Evolutionary conservation across 2,797 vertebrate genomes (phyloP).

Genomic region (Chaetodon trifasciatus): DNA sequence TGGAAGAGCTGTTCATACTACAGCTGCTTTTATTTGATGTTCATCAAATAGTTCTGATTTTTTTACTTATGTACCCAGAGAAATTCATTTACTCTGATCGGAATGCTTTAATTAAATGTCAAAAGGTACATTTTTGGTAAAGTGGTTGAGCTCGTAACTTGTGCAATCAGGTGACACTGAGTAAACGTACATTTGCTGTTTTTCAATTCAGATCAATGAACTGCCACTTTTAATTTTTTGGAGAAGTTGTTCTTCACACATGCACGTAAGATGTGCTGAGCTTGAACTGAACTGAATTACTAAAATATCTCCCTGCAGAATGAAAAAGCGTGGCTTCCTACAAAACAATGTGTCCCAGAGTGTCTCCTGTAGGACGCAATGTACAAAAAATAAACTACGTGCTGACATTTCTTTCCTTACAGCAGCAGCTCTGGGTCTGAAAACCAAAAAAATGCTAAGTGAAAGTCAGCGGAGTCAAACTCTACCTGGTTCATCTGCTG

Average conservation of each 20-base stretch:
- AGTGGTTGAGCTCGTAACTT: not conserved
- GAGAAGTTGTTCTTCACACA: not conserved
- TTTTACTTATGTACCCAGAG: not conserved
- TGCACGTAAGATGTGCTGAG: not conserved
- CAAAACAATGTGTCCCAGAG: not conserved
- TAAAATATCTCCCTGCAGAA: not conserved
- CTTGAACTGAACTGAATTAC: not conserved
- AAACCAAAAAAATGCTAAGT: not conserved
- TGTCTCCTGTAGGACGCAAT: not conserved
- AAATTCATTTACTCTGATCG: slow-evolving; percentile 9
- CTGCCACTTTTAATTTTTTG: not conserved
- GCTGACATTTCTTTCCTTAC: not conserved
- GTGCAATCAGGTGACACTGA: not conserved
- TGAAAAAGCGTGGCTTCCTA: not conserved
- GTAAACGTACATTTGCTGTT: slow-evolving; percentile 11
- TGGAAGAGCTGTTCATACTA: slow-evolving; percentile 41
- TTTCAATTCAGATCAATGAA: slow-evolving; percentile 16
- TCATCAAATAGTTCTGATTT: slow-evolving; percentile 34
- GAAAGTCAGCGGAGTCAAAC: not conserved
- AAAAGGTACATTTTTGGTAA: slow-evolving; percentile 3
- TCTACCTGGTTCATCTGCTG: not conserved
- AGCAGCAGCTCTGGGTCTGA: not conserved
- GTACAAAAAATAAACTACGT: not conserved
- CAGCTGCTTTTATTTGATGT: slow-evolving; percentile 45
- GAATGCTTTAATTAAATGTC: slow-evolving; percentile 34